Evolutionary conservation across 2,888 invertebrate species (phyloP), one percentile per base, ranked within the genome.

Genomic region (Drosophila ustulata): DNA sequence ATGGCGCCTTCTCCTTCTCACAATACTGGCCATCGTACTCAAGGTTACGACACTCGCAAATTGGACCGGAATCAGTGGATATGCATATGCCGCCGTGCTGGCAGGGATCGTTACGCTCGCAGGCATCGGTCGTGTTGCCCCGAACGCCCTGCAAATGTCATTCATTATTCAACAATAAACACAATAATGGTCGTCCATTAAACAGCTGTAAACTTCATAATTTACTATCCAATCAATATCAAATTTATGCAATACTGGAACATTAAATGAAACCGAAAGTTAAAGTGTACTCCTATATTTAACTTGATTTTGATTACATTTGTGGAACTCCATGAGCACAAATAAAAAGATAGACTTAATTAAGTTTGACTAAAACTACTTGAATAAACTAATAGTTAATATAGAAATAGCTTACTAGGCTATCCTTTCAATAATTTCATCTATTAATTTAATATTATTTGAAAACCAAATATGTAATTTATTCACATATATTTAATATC

Each of bases 1-100:
- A 96, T 43, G 98, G 97, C 9, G 97, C 96, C 93, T 97, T 97
- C 91, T 98, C 98, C 95, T 97, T 96, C 93, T 99, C 98, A 93
- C 99, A 99, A 93, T 96, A 96, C 82, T 96, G 95, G 32, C 99
- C 99, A 92, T 97, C 97, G 92, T 96, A 98, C 93, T 98, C 98
- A 23, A 97, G 96, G 89, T 96, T 96, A 32, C 97, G 94, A 92
- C 99, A 99, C 93, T 99, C 98, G 94, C 99, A 99, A 90, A 97
- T 95, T 47, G 98, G 97, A 23, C 98, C 98, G 75, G 96, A 96
- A 92, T 99, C 98, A 3, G 98, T 98, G 82, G 97, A 97, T 93
- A 98, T 97, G 93, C 99, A 99, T 83, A 97, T 96, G 13, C 98
- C 99, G 3, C 97, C 97, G 90, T 99, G 97, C 91, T 97, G 96